These are phyloP conservation scores for Gasterosteus aculeatus DNA, from an alignment of 2,113 vertebrate species.

Conservation along the genomic window DNA sequence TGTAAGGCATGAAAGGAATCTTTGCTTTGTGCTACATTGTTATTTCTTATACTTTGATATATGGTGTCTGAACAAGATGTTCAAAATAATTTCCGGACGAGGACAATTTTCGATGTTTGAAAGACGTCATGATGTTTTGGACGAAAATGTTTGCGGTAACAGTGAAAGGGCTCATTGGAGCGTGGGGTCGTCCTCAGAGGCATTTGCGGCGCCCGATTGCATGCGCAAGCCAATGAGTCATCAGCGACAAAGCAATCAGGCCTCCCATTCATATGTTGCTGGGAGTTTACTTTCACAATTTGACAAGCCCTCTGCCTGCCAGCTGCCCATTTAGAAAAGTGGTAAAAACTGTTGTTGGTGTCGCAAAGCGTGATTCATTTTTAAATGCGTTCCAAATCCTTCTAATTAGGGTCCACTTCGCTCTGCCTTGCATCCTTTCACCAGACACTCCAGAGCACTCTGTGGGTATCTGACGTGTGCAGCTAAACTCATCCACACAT, in stretches of 20 bases:
- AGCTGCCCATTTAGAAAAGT: conserved; percentile 69
- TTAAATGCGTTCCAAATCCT: conserved; percentile 57
- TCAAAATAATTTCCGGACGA: not conserved
- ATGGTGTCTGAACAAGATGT: not conserved
- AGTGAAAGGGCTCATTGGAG: conserved; percentile 13
- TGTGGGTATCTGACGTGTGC: conserved; percentile 32
- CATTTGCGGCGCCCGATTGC: conserved; percentile 30
- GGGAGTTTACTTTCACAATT: conserved; percentile 33
- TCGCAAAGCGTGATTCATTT: conserved; percentile 60
- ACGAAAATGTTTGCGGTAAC: not conserved
- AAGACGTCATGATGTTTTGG: not conserved
- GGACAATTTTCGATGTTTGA: not conserved
- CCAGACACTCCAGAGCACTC: conserved; percentile 54
- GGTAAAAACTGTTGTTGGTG: conserved; percentile 59
- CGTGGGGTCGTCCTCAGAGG: conserved; percentile 34
- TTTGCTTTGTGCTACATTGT: conserved; percentile 14
- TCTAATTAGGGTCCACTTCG: conserved; percentile 68
- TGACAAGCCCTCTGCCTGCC: conserved; percentile 61
- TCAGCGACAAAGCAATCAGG: conserved; percentile 74
- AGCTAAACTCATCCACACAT: conserved; percentile 41
- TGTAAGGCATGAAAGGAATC: conserved; percentile 3
- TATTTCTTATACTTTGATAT: conserved; percentile 3
- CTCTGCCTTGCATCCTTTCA: conserved; percentile 52
- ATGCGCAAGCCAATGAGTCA: conserved; percentile 59
- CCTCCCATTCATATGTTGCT: conserved; percentile 66